Base-by-base conservation (phyloP, 2,888 invertebrate genomes). In the Eupithecia pulchellata region DNA sequence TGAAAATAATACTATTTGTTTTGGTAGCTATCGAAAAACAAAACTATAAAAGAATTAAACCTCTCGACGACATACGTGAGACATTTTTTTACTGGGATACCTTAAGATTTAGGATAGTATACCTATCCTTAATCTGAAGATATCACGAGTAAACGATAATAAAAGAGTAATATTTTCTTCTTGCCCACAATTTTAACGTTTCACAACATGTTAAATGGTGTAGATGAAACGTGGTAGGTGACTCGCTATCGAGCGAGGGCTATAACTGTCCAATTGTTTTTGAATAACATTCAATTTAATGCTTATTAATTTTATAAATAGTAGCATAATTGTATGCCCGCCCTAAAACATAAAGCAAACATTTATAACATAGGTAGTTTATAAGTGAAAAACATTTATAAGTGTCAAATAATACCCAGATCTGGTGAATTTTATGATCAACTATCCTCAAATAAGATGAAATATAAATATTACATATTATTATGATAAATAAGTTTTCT, bases 291-390 rank as follows among this genome's bases (percentile, higher is more conserved):
- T 39, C 8, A 42, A 20, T 42, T 20, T 2, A 20, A 42, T 47
- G 8, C 20, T 20, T 20, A 47, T 20, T 11, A 9, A 9, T 20
- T 9, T 20, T 20, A 47, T 20, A 20, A 9, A 9, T 25, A 47
- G 11, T n/a, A 42, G 6, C n/a, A 42, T 20, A 2, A 25, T 11
- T 47, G 52, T 52, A 52, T 52, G 52, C 52, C 52, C 13, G 20
- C 52, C 52, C 52, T 52, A 25, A 52, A 52, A 25, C 52, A 47
- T 25, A 13, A 52, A 52, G 52, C 52, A 25, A 13, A 52, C 52
- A 52, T 25, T 52, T 13, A 52, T 13, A 52, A 4, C 52, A 13
- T 52, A 13, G 52, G 52, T 52, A 52, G 52, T 52, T 52, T n/a
- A n/a, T n/a, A n/a, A n/a, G n/a, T n/a, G n/a, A n/a, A n/a, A n/a